These are phyloP conservation scores for Hyperopisus bebe DNA, from an alignment of 2,113 vertebrate genomes.

Conservation along the genomic window DNA sequence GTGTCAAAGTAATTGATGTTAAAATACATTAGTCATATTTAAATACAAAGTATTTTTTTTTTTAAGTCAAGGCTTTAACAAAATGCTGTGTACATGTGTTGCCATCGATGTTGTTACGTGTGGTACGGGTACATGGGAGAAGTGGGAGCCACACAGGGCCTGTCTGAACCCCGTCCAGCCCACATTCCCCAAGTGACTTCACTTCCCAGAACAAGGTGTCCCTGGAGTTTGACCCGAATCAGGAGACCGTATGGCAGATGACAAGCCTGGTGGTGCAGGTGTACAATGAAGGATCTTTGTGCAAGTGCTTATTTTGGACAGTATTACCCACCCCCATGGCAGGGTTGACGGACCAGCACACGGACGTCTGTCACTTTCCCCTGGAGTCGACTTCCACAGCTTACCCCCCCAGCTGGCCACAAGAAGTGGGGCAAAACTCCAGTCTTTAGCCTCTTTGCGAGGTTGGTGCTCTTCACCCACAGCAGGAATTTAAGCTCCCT, in stretches of 20 bases:
- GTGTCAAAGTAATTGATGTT: constrained; percentile 17
- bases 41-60: not conserved
- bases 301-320: constrained; percentile 1
- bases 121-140: not conserved
- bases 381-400: not conserved
- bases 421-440: not conserved
- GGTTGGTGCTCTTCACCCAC: not conserved
- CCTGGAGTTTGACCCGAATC: not conserved
- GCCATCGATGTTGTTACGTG: not conserved
- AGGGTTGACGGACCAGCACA: not conserved
- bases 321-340: not conserved
- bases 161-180: not conserved
- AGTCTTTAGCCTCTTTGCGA: not conserved
- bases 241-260: not conserved
- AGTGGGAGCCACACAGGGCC: not conserved
- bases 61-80: not conserved
- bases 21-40: constrained; percentile 11
- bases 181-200: not conserved
- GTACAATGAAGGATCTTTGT: not conserved
- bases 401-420: not conserved
- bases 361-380: not conserved
- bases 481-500: not conserved
- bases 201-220: constrained; percentile 5
- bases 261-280: not conserved
- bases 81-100: constrained; percentile 1